Conservation (phyloP, 53 echinoderm and acorn worm genomes). For the Zoroaster sp. region DNA sequence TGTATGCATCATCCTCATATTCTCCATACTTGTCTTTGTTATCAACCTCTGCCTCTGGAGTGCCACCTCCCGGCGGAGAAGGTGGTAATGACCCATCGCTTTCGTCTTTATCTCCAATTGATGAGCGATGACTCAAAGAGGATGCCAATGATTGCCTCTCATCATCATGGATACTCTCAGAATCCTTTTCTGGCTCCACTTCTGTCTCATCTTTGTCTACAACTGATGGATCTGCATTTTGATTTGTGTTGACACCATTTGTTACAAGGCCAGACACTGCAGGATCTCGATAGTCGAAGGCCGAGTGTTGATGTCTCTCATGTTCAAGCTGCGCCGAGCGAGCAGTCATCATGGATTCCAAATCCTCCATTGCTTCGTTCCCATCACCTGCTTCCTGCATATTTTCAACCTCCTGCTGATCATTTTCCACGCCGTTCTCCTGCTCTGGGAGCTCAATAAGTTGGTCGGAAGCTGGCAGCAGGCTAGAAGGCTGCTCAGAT, state of each 20-base stretch:
- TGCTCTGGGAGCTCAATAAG: conserved; percentile 33
- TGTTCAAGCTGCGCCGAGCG: conserved; percentile 67
- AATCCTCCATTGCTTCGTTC: conserved; percentile 40
- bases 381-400: conserved; percentile 28
- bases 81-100: not conserved
- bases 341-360: conserved; percentile 69
- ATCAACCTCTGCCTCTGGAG: not conserved
- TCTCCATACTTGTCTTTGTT: not conserved
- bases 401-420: conserved; percentile 41
- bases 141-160: not conserved
- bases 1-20: conserved; percentile 32
- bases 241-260: conserved; percentile 56
- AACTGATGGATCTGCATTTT: conserved; percentile 65
- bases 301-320: conserved; percentile 65
- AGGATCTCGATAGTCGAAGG: conserved; percentile 76
- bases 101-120: not conserved
- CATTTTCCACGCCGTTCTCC: not conserved
- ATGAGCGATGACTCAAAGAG: not conserved
- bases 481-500: conserved; percentile 36
- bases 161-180: conserved; percentile 17
- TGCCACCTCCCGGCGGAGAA: not conserved
- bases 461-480: conserved; percentile 30
- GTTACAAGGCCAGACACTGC: not conserved
- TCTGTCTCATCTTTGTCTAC: conserved; percentile 8
- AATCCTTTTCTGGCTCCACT: not conserved